Evolutionary conservation across 2,113 vertebrate species (phyloP).

Genomic region (Odobenus rosmarus): DNA sequence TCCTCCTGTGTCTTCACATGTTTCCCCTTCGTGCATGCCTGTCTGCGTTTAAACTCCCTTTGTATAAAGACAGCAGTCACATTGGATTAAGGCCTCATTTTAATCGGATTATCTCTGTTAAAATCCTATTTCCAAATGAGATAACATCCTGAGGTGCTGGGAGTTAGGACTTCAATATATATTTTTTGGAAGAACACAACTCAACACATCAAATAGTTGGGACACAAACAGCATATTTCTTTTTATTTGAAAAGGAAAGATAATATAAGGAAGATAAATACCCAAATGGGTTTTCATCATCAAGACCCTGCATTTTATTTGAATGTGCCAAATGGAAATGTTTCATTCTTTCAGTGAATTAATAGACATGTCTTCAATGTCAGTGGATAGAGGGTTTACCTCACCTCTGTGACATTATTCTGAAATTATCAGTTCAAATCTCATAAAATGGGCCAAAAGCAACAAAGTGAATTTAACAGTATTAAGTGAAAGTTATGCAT

Average conservation of each 20-base stretch:
- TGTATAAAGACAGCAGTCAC: neutral
- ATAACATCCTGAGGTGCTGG: neutral
- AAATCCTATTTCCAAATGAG: neutral
- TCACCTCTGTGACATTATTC: neutral
- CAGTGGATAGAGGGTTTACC: neutral
- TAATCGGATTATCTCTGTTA: neutral
- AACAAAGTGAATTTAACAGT: neutral
- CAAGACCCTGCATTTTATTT: neutral
- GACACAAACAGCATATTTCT: neutral
- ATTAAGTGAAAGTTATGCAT: neutral
- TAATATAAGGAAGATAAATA: neutral
- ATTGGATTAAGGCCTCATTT: neutral
- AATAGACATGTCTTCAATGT: neutral
- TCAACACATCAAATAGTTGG: neutral
- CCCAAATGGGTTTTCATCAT: neutral
- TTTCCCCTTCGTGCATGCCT: neutral
- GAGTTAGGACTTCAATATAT: neutral
- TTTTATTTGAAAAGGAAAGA: neutral
- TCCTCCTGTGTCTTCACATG: neutral
- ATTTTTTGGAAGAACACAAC: neutral
- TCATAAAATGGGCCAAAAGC: neutral
- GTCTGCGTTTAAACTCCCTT: neutral
- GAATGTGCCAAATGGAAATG: neutral
- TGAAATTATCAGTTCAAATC: neutral
- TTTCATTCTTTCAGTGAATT: neutral